A percentile compares a stretch with the other conserved stretches of the same genome.
phyloP scores from a whole-genome alignment of 2,113 vertebrate species.

The Melanerpes aurifrons region DNA sequence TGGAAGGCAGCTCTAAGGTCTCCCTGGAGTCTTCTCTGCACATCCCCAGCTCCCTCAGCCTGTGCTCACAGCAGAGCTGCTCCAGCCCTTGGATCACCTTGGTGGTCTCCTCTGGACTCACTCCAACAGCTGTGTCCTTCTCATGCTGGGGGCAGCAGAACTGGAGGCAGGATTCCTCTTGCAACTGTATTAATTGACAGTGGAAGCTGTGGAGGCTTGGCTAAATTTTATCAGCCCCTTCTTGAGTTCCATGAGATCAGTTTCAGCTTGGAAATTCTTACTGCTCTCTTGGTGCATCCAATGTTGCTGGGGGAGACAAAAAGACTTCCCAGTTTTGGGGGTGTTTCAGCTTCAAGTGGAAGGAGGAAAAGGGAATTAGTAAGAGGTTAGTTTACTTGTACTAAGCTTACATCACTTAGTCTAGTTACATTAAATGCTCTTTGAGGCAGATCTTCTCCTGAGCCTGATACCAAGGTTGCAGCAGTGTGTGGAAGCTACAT shows the following conservation, averaged over 20 bases:
- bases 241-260: neutral
- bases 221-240: neutral
- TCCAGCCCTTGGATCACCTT: too few species aligned
- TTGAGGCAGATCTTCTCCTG: neutral
- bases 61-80: too few species aligned
- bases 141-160: too few species aligned
- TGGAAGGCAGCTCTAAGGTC: too few species aligned
- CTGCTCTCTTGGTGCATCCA: neutral
- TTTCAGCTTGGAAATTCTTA: neutral
- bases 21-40: too few species aligned
- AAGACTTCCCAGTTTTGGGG: too few species aligned
- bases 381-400: neutral
- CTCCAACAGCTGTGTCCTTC: too few species aligned
- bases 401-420: neutral
- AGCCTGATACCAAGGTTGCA: neutral
- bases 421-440: neutral
- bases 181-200: neutral
- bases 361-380: neutral
- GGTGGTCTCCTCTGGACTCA: too few species aligned
- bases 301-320: neutral
- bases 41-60: too few species aligned
- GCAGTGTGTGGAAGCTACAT: neutral
- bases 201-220: neutral
- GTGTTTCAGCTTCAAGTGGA: neutral
- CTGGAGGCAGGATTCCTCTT: neutral